phyloP scores from a whole-genome alignment of 2,113 vertebrate genomes.

The Tricholaema leucomelas region DNA sequence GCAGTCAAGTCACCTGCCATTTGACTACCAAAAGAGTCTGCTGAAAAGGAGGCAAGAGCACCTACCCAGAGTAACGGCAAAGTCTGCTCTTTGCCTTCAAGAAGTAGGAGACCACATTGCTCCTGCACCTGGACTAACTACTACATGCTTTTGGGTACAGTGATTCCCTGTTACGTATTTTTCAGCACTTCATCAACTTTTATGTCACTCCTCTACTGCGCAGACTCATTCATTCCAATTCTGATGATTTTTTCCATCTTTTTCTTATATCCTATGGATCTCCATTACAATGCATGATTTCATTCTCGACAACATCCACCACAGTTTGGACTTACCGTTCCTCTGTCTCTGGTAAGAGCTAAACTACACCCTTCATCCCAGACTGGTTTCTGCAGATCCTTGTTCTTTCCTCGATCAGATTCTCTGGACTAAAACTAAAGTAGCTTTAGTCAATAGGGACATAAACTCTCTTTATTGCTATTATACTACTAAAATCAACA shows the following conservation, averaged over 20 bases:
- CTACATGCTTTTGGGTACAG: not conserved
- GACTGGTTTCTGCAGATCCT: not conserved
- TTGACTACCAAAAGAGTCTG: fast-evolving
- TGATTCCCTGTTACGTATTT: not conserved
- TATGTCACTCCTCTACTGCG: not conserved
- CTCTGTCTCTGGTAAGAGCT: not conserved
- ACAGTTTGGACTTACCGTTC: not conserved
- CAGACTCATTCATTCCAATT: not conserved
- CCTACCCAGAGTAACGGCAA: not conserved
- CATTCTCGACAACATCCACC: not conserved
- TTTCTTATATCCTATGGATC: not conserved
- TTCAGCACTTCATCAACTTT: not conserved
- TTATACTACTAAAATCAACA: not conserved
- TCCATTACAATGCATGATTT: not conserved
- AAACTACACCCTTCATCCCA: not conserved
- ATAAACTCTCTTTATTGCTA: not conserved
- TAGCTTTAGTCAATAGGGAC: not conserved
- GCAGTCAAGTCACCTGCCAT: not conserved
- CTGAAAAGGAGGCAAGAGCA: not conserved
- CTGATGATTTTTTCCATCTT: not conserved
- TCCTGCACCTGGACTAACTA: not conserved
- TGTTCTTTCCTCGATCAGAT: not conserved
- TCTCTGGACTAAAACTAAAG: not conserved
- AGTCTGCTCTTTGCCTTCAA: fast-evolving
- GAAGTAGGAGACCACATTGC: no score